These are phyloP conservation scores for Hyla sarda DNA, from an alignment of 2,113 vertebrate species.

Conservation along the genomic window DNA sequence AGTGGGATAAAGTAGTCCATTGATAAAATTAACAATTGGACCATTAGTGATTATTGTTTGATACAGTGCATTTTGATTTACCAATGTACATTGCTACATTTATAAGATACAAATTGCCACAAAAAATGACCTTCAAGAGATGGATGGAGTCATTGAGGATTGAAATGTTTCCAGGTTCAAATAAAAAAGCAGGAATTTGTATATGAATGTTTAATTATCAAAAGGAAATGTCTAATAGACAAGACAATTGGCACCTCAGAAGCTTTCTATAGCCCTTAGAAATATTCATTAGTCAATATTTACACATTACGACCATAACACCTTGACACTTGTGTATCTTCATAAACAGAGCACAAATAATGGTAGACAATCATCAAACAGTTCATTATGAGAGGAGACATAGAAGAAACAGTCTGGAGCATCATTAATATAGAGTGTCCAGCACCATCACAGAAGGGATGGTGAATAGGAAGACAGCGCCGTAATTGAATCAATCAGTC, in stretches of 20 bases:
- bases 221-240: background rate
- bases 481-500: conserved; percentile 61
- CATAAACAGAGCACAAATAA: conserved; percentile 31
- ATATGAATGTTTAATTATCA: background rate
- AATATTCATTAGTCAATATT: conserved; percentile 44
- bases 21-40: no score
- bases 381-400: conserved; percentile 38
- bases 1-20: no score
- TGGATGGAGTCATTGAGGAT: background rate
- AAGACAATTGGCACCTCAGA: conserved; percentile 1
- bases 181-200: background rate
- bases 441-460: conserved; percentile 51
- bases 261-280: background rate
- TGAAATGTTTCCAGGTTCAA: background rate
- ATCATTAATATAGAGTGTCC: conserved; percentile 53
- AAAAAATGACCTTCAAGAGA: background rate
- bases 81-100: background rate
- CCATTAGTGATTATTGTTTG: no score
- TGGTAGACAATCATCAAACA: conserved; percentile 42
- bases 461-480: conserved; percentile 50
- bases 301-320: conserved; percentile 10
- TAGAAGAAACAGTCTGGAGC: conserved; percentile 25
- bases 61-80: background rate
- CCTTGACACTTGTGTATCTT: conserved; percentile 30
- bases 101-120: background rate